Conservation (phyloP, 2,888 invertebrate species). For the Drosophila phalerata region DNA sequence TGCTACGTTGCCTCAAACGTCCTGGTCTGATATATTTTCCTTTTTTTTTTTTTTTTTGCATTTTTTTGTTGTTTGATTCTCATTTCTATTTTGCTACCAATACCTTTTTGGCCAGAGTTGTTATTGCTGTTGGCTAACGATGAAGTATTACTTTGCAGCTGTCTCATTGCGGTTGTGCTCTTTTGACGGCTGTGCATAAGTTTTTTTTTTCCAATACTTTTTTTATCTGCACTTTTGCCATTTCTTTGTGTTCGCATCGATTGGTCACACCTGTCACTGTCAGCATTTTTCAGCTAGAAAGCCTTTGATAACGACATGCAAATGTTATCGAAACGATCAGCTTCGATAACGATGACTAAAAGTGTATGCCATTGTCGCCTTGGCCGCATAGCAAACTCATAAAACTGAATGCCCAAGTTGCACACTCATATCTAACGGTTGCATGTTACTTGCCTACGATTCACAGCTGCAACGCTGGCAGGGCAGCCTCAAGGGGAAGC, state of each 20-base stretch:
- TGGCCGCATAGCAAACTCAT: slow-evolving; percentile 38
- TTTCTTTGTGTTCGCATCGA: slow-evolving; percentile 5
- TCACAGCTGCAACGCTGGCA: slow-evolving; percentile 24
- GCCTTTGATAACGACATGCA: slow-evolving; percentile 25
- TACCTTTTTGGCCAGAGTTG: slow-evolving; percentile 66
- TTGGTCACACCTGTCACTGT: slow-evolving; percentile 29
- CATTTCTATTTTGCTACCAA: slow-evolving; percentile 71
- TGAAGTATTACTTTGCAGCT: slow-evolving; percentile 58
- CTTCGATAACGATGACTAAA: slow-evolving; percentile 20
- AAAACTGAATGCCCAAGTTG: slow-evolving; percentile 45
- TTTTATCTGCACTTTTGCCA: slow-evolving; percentile 3
- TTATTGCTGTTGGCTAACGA: slow-evolving; percentile 42
- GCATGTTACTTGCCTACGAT: slow-evolving; percentile 61
- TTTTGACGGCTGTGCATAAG: slow-evolving; percentile 57
- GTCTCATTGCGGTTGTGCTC: slow-evolving; percentile 40
- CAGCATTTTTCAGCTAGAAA: slow-evolving; percentile 16
- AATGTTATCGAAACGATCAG: slow-evolving; percentile 42
- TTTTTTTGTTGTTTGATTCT: slow-evolving; percentile 69
- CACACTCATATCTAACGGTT: slow-evolving; percentile 40
- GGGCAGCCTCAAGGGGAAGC: background rate
- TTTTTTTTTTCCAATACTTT: slow-evolving; percentile 24
- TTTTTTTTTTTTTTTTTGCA: slow-evolving; percentile 13
- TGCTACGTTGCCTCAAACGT: slow-evolving; percentile 52
- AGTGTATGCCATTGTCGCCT: slow-evolving; percentile 48
- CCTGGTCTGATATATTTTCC: slow-evolving; percentile 40